These are phyloP conservation scores for Mantis religiosa DNA, from an alignment of 2,888 invertebrate species.

Conservation along the genomic window DNA sequence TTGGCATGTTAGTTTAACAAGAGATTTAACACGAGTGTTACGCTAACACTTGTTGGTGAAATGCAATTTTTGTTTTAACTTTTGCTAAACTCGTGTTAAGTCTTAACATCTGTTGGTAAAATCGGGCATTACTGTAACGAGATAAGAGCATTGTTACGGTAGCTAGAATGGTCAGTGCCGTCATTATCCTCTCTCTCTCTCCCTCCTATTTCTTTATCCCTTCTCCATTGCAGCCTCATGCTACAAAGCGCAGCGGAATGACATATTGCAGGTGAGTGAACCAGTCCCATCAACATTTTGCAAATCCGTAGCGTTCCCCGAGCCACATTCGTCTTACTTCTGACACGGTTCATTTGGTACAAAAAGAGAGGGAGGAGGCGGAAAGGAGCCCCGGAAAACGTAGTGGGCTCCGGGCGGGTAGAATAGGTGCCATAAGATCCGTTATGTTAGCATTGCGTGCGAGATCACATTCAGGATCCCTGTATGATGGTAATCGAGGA, in stretches of 20 bases:
- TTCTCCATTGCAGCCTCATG: not conserved
- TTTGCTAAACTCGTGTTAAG: too few relatives aligned
- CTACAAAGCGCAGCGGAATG: not conserved
- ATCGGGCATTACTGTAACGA: too few relatives aligned
- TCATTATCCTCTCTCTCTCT: not conserved
- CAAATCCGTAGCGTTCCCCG: not conserved
- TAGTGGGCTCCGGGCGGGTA: not conserved
- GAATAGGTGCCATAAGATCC: not conserved
- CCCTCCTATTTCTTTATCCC: not conserved
- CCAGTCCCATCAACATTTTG: not conserved
- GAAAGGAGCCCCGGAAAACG: not conserved
- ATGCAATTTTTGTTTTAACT: too few relatives aligned
- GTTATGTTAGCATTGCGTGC: not conserved
- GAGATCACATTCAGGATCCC: not conserved
- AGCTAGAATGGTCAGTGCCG: not conserved
- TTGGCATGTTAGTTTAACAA: too few relatives aligned
- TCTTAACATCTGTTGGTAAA: too few relatives aligned
- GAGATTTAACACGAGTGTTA: too few relatives aligned
- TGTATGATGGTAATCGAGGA: not conserved
- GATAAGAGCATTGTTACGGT: too few relatives aligned
- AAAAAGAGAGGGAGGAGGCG: not conserved
- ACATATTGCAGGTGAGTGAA: not conserved
- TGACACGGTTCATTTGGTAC: not conserved
- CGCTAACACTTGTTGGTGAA: too few relatives aligned
- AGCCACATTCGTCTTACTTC: not conserved